Conservation (phyloP, 2,888 invertebrate genomes). For the Polia nebulosa region DNA sequence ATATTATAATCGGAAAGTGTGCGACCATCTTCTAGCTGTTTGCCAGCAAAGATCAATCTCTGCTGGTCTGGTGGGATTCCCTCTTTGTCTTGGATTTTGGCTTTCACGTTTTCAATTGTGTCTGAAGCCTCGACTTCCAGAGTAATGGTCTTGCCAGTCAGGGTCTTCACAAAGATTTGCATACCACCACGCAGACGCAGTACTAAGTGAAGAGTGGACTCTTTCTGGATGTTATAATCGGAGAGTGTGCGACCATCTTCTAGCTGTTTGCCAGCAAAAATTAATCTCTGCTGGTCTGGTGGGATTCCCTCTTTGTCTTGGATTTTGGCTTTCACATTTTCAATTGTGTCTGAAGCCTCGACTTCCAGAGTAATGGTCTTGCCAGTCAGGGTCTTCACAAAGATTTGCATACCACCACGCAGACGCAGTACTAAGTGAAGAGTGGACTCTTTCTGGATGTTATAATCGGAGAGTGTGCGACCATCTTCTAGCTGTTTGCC, state of each 20-base stretch:
- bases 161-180: slow-evolving; percentile 71
- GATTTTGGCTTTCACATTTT: slow-evolving; percentile 71
- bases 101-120: slow-evolving; percentile 71
- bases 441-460: slow-evolving; percentile 70
- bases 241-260: slow-evolving; percentile 70
- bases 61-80: slow-evolving; percentile 72
- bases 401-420: slow-evolving; percentile 71
- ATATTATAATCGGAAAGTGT: slow-evolving; percentile 69
- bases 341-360: slow-evolving; percentile 69
- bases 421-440: slow-evolving; percentile 67
- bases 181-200: slow-evolving; percentile 71
- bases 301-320: slow-evolving; percentile 73
- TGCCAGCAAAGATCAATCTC: slow-evolving; percentile 69
- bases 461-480: slow-evolving; percentile 68
- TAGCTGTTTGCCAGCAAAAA: slow-evolving; percentile 70
- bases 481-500: slow-evolving; percentile 72
- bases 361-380: slow-evolving; percentile 70
- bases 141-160: slow-evolving; percentile 71
- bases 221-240: slow-evolving; percentile 72
- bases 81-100: slow-evolving; percentile 71
- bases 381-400: slow-evolving; percentile 68
- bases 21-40: slow-evolving; percentile 70
- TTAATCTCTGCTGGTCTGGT: slow-evolving; percentile 70
- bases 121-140: slow-evolving; percentile 68
- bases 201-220: slow-evolving; percentile 68